Conservation (phyloP, 2,888 invertebrate species). For the Mythimna impura region DNA sequence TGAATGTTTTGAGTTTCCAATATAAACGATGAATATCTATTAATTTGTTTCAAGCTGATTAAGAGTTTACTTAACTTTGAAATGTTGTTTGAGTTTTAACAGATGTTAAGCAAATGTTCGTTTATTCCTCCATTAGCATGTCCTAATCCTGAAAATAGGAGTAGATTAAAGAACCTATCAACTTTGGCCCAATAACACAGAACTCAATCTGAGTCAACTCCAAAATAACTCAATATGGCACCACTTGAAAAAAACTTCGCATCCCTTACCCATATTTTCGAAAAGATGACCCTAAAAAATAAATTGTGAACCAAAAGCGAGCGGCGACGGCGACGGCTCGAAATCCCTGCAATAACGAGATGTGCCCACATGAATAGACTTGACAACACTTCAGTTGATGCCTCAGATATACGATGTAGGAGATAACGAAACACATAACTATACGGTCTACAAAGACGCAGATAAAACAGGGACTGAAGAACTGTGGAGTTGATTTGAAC, state of each 20-base stretch:
- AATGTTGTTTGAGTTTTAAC: background rate
- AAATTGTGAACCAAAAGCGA: conserved; percentile 46
- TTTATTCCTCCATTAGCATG: too few species aligned
- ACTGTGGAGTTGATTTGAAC: conserved; percentile 1
- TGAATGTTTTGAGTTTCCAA: conserved; percentile 6
- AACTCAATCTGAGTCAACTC: conserved; percentile 6
- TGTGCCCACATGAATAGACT: conserved; percentile 75
- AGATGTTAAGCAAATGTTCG: too few species aligned
- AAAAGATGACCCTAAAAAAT: conserved; percentile 56
- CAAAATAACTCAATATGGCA: conserved; percentile 40
- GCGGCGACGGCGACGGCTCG: conserved; percentile 38
- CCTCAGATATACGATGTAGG: conserved; percentile 52
- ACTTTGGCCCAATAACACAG: conserved; percentile 10
- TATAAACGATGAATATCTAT: background rate
- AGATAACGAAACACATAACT: conserved; percentile 59
- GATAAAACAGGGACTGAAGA: conserved; percentile 22
- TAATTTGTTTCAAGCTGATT: background rate
- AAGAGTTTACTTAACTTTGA: background rate
- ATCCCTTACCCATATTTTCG: conserved; percentile 47
- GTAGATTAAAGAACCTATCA: background rate
- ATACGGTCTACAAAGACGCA: conserved; percentile 43
- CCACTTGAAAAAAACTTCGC: conserved; percentile 29
- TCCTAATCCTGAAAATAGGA: too few species aligned
- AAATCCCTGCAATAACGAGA: conserved; percentile 65
- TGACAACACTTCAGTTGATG: conserved; percentile 69